These are phyloP conservation scores for Silurus aristotelis DNA, from an alignment of 2,797 vertebrate genomes.

Conservation along the genomic window DNA sequence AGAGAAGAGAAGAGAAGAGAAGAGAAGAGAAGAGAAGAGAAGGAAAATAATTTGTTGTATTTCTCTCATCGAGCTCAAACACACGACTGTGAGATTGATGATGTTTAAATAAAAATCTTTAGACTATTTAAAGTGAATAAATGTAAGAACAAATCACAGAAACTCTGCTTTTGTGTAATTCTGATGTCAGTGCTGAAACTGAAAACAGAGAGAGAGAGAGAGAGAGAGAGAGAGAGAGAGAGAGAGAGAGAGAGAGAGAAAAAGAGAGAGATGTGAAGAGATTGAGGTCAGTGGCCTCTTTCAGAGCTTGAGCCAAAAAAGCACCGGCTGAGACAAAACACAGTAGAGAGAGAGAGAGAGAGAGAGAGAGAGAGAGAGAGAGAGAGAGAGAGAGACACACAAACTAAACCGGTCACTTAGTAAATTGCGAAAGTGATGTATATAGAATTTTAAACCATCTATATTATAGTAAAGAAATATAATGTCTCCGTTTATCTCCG, in stretches of 20 bases:
- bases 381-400: too few species aligned
- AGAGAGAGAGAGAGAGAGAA: background rate
- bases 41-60: too few species aligned
- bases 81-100: background rate
- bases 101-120: background rate
- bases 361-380: too few species aligned
- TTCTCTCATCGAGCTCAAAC: background rate
- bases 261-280: background rate
- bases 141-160: background rate
- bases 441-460: too few species aligned
- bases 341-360: background rate
- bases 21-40: background rate
- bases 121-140: background rate
- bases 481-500: background rate
- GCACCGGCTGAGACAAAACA: background rate
- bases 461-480: background rate
- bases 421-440: too few species aligned
- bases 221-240: too few species aligned
- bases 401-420: too few species aligned
- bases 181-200: background rate
- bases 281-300: background rate
- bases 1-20: background rate
- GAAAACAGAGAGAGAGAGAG: background rate
- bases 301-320: background rate
- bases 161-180: background rate